Percentiles rank a stretch among this genome's conserved stretches.
These are phyloP conservation scores for Hydrolagus colliei DNA, from an alignment of 2,797 vertebrate genomes.

Conservation along the genomic window DNA sequence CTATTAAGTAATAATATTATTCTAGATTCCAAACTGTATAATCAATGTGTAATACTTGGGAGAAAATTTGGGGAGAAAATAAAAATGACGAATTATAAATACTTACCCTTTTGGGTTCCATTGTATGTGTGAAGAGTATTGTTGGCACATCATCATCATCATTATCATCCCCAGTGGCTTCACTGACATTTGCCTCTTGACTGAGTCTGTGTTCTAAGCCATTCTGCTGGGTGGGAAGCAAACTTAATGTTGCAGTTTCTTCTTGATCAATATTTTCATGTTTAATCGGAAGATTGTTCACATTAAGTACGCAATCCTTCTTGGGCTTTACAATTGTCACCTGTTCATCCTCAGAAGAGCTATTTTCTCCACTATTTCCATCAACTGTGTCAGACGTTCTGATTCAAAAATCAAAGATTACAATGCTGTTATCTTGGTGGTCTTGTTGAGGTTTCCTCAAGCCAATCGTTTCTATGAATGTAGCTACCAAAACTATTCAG, in stretches of 20 bases:
- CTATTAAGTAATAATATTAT: too few relatives aligned
- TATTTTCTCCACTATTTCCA: conserved; percentile 64
- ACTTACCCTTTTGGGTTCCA: conserved; percentile 89
- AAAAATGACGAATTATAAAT: conserved; percentile 41
- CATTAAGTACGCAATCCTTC: conserved; percentile 37
- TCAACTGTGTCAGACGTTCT: conserved; percentile 63
- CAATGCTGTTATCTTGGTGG: neutral
- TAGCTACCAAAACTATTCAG: neutral
- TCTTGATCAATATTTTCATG: conserved; percentile 40
- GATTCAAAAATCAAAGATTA: conserved; percentile 49
- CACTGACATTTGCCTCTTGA: conserved; percentile 45
- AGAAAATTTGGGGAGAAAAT: neutral
- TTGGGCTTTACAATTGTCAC: conserved; percentile 51
- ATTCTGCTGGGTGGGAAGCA: conserved; percentile 39
- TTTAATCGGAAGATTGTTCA: conserved; percentile 34
- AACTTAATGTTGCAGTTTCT: conserved; percentile 34
- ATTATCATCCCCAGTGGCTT: conserved; percentile 49
- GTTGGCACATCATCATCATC: conserved; percentile 61
- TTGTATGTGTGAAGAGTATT: conserved; percentile 89
- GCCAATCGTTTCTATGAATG: neutral
- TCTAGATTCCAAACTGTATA: too few relatives aligned
- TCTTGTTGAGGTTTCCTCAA: neutral
- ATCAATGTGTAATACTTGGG: too few relatives aligned
- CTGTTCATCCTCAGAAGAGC: conserved; percentile 75
- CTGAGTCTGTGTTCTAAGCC: conserved; percentile 44